phyloP scores from a whole-genome alignment of 2,113 vertebrate species.

The Herpetotheres cachinnans region DNA sequence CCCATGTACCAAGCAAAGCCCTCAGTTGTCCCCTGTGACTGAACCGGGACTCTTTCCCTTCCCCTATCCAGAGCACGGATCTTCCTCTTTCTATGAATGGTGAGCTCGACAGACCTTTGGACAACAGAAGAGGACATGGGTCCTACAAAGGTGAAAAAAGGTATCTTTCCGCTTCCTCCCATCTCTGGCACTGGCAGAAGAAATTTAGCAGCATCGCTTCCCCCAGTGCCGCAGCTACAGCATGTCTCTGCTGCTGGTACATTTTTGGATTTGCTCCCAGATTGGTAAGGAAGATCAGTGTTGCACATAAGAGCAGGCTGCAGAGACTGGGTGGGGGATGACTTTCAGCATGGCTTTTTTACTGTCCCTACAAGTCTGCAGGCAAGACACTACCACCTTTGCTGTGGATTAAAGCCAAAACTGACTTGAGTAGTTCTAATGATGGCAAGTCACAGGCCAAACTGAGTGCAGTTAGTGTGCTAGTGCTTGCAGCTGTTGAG shows the following conservation, averaged over 20 bases:
- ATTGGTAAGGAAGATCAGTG: accelerated
- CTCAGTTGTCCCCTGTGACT: background rate
- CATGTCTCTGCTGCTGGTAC: background rate
- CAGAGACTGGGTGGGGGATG: background rate
- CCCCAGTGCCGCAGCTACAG: background rate
- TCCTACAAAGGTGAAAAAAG: background rate
- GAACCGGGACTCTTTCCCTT: background rate
- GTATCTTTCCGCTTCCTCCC: background rate
- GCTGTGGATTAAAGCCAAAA: background rate
- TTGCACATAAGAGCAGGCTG: background rate
- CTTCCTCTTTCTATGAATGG: background rate
- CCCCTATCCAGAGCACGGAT: background rate
- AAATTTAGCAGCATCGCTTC: background rate
- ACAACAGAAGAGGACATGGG: background rate
- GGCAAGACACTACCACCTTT: background rate
- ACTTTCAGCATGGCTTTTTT: background rate
- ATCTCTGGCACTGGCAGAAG: background rate
- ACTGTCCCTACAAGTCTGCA: background rate
- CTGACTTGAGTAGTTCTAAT: background rate
- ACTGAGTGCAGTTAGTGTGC: background rate
- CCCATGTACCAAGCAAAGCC: background rate
- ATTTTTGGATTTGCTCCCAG: background rate
- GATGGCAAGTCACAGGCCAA: background rate
- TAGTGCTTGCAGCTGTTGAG: background rate
- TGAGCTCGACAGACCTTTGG: background rate